Percentiles rank a stretch among this genome's conserved stretches.
Conservation (phyloP, 1,140 invertebrate species). For the Procambarus virginalis region DNA sequence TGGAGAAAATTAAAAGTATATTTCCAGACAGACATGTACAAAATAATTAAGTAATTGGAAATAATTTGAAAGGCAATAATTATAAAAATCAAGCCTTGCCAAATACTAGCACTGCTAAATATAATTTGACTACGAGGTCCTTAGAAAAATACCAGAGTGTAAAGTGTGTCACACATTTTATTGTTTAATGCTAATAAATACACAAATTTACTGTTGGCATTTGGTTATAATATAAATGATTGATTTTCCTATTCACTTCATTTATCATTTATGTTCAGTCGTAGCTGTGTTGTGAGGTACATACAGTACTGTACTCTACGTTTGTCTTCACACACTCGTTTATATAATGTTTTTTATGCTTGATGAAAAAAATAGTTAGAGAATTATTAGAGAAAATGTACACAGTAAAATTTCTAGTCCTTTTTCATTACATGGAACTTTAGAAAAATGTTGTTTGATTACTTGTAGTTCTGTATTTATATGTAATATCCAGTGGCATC, state of each 20-base stretch:
- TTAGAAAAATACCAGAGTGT: not conserved
- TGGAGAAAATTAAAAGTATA: not conserved
- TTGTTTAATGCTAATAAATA: not conserved
- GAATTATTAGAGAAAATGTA: not conserved
- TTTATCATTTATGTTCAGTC: not conserved
- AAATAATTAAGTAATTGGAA: not conserved
- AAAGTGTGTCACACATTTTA: not conserved
- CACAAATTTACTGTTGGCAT: not conserved
- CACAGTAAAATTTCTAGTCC: slow-evolving; percentile 15
- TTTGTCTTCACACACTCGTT: not conserved
- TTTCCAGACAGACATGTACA: not conserved
- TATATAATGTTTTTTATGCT: not conserved
- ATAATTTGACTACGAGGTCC: not conserved
- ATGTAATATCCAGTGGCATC: not conserved
- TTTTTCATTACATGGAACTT: slow-evolving; percentile 2
- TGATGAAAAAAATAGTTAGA: not conserved
- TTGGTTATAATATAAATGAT: not conserved
- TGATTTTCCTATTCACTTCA: not conserved
- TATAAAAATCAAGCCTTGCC: not conserved
- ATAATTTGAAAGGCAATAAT: not conserved
- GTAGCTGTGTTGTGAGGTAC: not conserved
- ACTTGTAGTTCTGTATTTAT: not conserved
- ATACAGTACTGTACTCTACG: not conserved
- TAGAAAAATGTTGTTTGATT: not conserved
- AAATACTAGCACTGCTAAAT: not conserved